Evolutionary conservation across 2,888 invertebrate genomes (phyloP).

Genomic region (Danaus chrysippus): DNA sequence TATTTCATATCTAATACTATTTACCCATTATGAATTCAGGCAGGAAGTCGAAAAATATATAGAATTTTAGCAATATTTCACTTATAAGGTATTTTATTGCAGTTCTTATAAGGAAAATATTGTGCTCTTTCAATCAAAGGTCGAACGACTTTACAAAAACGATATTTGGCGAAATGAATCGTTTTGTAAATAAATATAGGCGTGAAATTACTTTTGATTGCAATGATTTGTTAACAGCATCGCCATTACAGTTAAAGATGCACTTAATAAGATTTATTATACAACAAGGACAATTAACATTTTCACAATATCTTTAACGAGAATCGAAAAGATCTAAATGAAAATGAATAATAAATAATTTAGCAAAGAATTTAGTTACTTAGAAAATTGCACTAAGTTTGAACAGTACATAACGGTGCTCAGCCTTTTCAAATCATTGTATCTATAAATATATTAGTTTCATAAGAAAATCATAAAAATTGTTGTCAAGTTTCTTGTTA

Average conservation of each 20-base stretch:
- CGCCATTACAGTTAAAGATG: neutral
- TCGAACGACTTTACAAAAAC: constrained; percentile 2
- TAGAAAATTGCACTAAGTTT: too few relatives aligned
- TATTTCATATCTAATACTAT: too few relatives aligned
- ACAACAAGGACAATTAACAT: neutral
- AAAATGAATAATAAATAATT: too few relatives aligned
- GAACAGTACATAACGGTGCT: too few relatives aligned
- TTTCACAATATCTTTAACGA: neutral
- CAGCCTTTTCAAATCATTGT: too few relatives aligned
- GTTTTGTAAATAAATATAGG: constrained; percentile 3
- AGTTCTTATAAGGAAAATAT: constrained; percentile 3
- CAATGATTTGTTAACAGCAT: neutral
- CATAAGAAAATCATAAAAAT: too few relatives aligned
- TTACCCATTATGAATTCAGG: too few relatives aligned
- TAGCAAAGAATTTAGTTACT: too few relatives aligned
- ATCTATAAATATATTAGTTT: too few relatives aligned
- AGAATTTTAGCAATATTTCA: neutral
- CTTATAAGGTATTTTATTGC: neutral
- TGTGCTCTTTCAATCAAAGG: constrained; percentile 5
- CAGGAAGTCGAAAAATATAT: neutral
- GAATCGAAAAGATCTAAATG: too few relatives aligned
- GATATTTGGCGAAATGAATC: constrained; percentile 1
- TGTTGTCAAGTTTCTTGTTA: too few relatives aligned
- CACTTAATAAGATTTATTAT: neutral
- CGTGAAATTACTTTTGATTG: constrained; percentile 3